A percentile compares a stretch with the other conserved stretches of the same genome.
phyloP scores from a whole-genome alignment of 2,113 vertebrate species.

The Polypterus bichir region DNA sequence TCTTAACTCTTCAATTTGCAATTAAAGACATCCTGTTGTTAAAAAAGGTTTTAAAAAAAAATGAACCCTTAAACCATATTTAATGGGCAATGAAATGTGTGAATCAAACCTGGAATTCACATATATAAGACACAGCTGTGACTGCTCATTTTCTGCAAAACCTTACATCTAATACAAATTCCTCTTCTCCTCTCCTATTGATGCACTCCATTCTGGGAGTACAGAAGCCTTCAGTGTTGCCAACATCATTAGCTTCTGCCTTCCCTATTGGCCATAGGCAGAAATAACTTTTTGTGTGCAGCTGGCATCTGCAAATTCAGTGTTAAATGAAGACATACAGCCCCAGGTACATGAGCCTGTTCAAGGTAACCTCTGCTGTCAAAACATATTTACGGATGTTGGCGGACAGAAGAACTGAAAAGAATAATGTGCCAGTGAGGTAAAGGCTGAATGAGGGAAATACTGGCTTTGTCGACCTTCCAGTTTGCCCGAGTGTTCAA shows the following conservation, averaged over 20 bases:
- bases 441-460: conserved; percentile 22
- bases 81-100: conserved; percentile 18
- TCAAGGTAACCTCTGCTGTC: conserved; percentile 72
- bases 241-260: conserved; percentile 52
- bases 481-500: too few species aligned
- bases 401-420: conserved; percentile 29
- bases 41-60: background rate
- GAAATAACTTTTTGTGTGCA: conserved; percentile 43
- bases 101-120: conserved; percentile 18
- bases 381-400: conserved; percentile 49
- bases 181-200: conserved; percentile 23
- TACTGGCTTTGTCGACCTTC: too few species aligned
- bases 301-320: conserved; percentile 56
- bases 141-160: too few species aligned
- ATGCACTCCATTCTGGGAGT: conserved; percentile 40
- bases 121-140: background rate
- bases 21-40: background rate
- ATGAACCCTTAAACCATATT: background rate
- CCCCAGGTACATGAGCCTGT: conserved; percentile 43
- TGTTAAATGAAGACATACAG: conserved; percentile 68
- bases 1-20: too few species aligned
- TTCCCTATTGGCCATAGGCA: conserved; percentile 45
- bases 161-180: background rate
- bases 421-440: conserved; percentile 42
- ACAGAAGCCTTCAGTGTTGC: conserved; percentile 52